Conservation (phyloP, 2,113 vertebrate species). For the Stomatorhinus ivindoensis region DNA sequence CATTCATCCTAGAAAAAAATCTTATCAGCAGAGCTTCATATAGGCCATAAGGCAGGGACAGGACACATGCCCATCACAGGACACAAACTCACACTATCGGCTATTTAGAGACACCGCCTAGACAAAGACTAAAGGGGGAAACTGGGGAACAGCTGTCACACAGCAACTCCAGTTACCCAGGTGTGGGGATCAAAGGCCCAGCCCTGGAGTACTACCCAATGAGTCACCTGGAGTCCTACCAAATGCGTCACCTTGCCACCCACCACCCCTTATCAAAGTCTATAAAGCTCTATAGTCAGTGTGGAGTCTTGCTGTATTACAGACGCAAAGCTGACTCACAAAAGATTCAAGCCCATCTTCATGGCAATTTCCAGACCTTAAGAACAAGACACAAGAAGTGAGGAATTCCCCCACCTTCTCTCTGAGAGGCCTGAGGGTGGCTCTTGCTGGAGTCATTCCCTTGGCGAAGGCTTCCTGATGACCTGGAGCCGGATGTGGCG, state of each 20-base stretch:
- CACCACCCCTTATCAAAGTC: background rate
- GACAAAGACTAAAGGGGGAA: background rate
- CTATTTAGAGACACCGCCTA: background rate
- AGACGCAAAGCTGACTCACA: background rate
- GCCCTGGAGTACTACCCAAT: background rate
- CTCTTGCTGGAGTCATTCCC: constrained; percentile 77
- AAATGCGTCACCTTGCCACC: background rate
- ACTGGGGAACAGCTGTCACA: background rate
- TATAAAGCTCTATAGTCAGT: background rate
- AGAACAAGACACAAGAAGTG: background rate
- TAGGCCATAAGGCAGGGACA: background rate
- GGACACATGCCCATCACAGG: background rate
- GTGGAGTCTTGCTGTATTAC: background rate
- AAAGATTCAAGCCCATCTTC: background rate
- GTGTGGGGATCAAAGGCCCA: background rate
- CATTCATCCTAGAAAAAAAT: background rate
- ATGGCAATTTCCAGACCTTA: background rate
- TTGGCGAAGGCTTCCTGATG: constrained; percentile 69
- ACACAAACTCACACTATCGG: background rate
- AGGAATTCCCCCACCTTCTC: constrained; percentile 71
- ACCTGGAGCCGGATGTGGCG: constrained; percentile 56
- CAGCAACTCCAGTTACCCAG: background rate
- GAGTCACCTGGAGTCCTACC: background rate
- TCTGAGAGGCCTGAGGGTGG: constrained; percentile 55
- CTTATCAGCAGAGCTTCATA: background rate